A percentile compares a stretch with the other conserved stretches of the same genome.
These are phyloP conservation scores for Tor tambroides DNA, from an alignment of 2,113 vertebrate genomes.

Conservation along the genomic window DNA sequence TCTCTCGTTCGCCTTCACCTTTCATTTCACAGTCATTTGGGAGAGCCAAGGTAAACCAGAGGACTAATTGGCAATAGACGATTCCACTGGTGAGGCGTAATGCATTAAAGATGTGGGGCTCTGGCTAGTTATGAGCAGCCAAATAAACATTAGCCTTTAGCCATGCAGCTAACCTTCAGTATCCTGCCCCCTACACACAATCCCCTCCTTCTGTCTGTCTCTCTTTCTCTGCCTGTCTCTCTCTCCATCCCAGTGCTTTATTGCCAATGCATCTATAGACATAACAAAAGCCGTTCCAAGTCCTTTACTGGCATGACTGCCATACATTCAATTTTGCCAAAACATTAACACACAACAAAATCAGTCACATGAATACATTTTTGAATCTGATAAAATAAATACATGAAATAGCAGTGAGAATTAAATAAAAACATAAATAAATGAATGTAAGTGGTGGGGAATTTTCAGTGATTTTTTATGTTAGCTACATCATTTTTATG, in stretches of 20 bases:
- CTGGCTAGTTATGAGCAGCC: slow-evolving; percentile 35
- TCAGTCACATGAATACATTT: not conserved
- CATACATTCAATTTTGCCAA: not conserved
- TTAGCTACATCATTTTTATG: too few relatives aligned
- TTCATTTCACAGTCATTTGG: slow-evolving; percentile 56
- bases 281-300: not conserved
- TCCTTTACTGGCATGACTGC: too few relatives aligned
- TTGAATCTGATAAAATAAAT: too few relatives aligned
- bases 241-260: not conserved
- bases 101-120: slow-evolving; percentile 57
- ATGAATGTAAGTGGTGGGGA: not conserved
- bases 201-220: not conserved
- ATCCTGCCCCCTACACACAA: not conserved
- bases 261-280: not conserved
- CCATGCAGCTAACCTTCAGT: slow-evolving; percentile 26
- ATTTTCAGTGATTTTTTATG: too few relatives aligned
- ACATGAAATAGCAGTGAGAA: too few relatives aligned
- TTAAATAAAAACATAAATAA: too few relatives aligned
- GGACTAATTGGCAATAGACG: slow-evolving; percentile 59
- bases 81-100: slow-evolving; percentile 49
- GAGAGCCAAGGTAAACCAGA: slow-evolving; percentile 60
- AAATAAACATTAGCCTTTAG: slow-evolving; percentile 56
- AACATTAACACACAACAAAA: not conserved
- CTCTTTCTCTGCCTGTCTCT: not conserved
- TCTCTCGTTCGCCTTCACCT: slow-evolving; percentile 58